These are phyloP conservation scores for Penelope pileata DNA, from an alignment of 2,113 vertebrate genomes.

Conservation along the genomic window DNA sequence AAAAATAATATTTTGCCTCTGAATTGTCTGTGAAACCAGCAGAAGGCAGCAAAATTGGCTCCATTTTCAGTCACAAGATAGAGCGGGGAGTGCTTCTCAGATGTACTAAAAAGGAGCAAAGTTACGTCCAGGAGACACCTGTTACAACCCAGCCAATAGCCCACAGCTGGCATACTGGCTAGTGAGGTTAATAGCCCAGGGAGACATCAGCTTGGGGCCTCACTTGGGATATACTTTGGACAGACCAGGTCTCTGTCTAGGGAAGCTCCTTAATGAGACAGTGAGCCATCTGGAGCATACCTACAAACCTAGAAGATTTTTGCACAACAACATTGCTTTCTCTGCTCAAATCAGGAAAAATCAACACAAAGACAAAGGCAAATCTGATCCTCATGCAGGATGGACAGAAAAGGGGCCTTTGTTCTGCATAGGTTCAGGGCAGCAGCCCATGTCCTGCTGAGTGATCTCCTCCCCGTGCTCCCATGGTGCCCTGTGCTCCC, in stretches of 20 bases:
- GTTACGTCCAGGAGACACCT: neutral
- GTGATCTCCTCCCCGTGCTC: neutral
- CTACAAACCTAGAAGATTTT: neutral
- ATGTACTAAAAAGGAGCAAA: neutral
- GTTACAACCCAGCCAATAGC: neutral
- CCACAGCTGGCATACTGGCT: neutral
- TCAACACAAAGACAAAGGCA: neutral
- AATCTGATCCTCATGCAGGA: neutral
- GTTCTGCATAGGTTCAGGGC: neutral
- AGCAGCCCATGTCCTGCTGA: neutral
- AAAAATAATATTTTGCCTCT: neutral
- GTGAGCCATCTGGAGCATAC: neutral
- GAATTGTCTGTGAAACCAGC: neutral
- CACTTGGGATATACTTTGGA: neutral
- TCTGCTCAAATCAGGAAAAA: neutral
- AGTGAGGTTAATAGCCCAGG: neutral
- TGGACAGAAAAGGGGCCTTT: neutral
- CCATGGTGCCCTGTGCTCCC: accelerated
- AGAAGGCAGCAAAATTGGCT: neutral
- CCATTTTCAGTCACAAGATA: neutral
- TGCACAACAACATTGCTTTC: neutral
- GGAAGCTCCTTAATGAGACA: neutral
- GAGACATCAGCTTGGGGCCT: neutral
- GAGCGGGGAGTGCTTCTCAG: neutral
- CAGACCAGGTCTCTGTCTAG: neutral